Base-by-base conservation (phyloP, 2,888 invertebrate species). In the Desoria tigrina region DNA sequence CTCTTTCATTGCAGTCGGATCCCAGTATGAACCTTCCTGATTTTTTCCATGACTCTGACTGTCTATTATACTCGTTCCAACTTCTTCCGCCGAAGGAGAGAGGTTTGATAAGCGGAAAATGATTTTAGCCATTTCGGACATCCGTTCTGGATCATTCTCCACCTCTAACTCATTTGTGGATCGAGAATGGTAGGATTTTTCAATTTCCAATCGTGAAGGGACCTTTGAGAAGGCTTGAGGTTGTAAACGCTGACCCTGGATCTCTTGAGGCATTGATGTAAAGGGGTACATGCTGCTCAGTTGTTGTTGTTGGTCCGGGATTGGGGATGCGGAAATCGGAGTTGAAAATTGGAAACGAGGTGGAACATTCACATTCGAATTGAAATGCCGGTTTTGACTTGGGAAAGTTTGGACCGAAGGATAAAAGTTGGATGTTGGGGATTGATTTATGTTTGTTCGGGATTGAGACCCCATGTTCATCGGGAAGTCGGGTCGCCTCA, bases 81-180 rank as follows among this genome's bases (percentile, higher is more conserved):
- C 6, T 21, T 45, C 21, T 11, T 66, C 61, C 16, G 59, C 58
- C n/a, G 49, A 49, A n/a, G 45, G 45, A 24, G 45, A 51, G 9
- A 71, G 37, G 42, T 68, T 69, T 1, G 71, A 71, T 3, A 71
- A 55, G 4, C 63, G 62, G 39, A 71, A 71, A n/a, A 71, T 71
- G 4, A 69, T 65, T 45, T 69, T 68, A 2, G 68, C 71, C 68
- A 69, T 71, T 42, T 71, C 71, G 4, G 71, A 71, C 71, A 71
- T 71, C 58, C 59, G 18, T 27, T 65, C 68, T 9, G 18, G 21
- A n/a, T 37, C 58, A 11, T 61, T 58, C 6, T 16, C n/a, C 45
- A 11, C 45, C 45, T 45, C 45, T 16, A 1, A 32, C 49, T 27
- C 27, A 23, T 27, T 55, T 1, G 26, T 61, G 18, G 39, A 54